These are phyloP conservation scores for Manis crassicaudata DNA, from an alignment of 2,797 vertebrate species.

Conservation along the genomic window DNA sequence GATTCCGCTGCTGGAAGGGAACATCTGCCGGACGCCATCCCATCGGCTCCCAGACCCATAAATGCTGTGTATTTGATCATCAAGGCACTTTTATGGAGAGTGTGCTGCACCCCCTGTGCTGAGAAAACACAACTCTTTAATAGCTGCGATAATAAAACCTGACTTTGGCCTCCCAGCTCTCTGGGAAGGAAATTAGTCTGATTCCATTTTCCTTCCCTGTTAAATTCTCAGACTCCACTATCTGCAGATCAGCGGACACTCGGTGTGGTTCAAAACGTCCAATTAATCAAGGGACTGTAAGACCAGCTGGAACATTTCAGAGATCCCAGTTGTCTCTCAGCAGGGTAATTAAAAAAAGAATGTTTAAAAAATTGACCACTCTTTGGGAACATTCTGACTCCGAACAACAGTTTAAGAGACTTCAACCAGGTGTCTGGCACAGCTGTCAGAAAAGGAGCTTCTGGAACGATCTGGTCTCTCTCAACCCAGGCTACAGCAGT, in stretches of 20 bases:
- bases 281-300: constrained; percentile 74
- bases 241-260: not conserved
- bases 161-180: constrained; percentile 13
- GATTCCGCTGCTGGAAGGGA: not conserved
- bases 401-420: not conserved
- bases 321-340: constrained; percentile 66
- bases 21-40: not conserved
- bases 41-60: not conserved
- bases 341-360: constrained; percentile 58
- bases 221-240: constrained; percentile 43
- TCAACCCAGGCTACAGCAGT: not conserved
- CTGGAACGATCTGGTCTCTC: not conserved
- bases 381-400: constrained; percentile 3
- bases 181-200: constrained; percentile 23
- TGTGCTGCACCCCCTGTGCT: not conserved
- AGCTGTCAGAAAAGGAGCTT: not conserved
- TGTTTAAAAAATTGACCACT: not conserved
- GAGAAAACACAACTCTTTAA: not conserved
- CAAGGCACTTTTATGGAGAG: not conserved
- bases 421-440: not conserved
- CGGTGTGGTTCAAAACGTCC: constrained; percentile 41
- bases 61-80: not conserved
- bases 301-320: constrained; percentile 47
- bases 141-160: constrained; percentile 22
- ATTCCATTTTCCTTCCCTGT: not conserved